phyloP scores from a whole-genome alignment of 2,113 vertebrate genomes.

The Psilopogon haemacephalus region DNA sequence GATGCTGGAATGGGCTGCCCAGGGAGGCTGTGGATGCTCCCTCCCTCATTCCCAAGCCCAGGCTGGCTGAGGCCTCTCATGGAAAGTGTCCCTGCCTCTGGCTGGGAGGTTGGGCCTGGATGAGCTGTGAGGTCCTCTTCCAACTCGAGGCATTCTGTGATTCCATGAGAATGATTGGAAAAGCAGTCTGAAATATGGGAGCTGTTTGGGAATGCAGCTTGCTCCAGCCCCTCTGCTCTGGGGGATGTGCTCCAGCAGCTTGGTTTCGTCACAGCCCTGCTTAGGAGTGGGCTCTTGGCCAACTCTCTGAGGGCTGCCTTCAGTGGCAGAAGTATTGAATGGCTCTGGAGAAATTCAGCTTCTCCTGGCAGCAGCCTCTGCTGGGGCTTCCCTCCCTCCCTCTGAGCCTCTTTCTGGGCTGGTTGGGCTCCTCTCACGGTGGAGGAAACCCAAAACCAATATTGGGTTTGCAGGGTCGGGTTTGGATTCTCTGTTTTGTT shows the following conservation, averaged over 20 bases:
- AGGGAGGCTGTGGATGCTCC: too few relatives aligned
- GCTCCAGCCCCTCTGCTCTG: neutral
- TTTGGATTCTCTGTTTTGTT: neutral
- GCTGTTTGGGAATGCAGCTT: neutral
- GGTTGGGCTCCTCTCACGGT: neutral
- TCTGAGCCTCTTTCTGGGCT: neutral
- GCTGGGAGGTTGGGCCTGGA: too few relatives aligned
- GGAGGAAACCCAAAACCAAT: neutral
- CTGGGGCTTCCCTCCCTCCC: neutral
- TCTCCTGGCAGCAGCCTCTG: constrained; percentile 14
- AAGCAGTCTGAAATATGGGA: neutral
- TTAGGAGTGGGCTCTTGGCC: neutral
- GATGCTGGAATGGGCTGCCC: too few relatives aligned
- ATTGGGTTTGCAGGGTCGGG: neutral
- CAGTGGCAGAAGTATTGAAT: constrained; percentile 37
- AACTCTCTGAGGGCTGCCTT: neutral
- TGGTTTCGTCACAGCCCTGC: neutral
- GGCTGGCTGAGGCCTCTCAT: too few relatives aligned
- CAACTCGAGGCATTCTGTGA: too few relatives aligned
- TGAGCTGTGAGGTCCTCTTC: too few relatives aligned
- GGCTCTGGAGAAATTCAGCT: constrained; percentile 28
- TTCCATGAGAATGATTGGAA: neutral
- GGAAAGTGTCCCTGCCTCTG: too few relatives aligned
- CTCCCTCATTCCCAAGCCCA: too few relatives aligned
- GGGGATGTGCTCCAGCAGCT: constrained; percentile 14